Evolutionary conservation across 2,113 vertebrate genomes (phyloP), one percentile per base, ranked within the genome.

Genomic region (Ictalurus furcatus): DNA sequence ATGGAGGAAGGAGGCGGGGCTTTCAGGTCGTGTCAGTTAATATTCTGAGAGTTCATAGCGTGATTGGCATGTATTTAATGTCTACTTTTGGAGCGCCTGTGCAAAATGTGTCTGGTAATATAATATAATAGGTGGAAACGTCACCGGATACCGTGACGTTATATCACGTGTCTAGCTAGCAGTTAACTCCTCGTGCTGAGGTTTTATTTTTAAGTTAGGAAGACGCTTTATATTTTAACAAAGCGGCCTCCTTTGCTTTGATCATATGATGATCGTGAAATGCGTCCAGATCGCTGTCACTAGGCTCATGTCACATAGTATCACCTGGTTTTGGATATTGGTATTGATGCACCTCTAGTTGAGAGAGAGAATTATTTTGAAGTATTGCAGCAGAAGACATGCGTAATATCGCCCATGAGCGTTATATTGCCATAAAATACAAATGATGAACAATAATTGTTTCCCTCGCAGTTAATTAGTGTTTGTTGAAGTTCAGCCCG

Each of bases 401-500:
- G 21, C 19, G 9, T 65, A 25, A 37, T 14, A 0, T 54, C n/a
- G 14, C 48, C 76, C 30, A 2, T 44, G 61, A 82, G 61, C 9
- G n/a, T 52, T 54, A 28, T 6, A 30, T 44, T 44, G 19, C 13
- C 21, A 82, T 34, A 4, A 81, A 58, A 69, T n/a, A 21, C 58
- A 52, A 58, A 82, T 40, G 56, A 83, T 82, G 12, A 56, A 23
- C 61, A 67, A 23, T 59, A 40, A 87, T 88, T 30, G 65, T 78
- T 76, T 71, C 65, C 80, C 65, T 37, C 40, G 8, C 37, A 44
- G 61, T 84, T 80, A 80, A 82, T 90, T 89, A 13, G 71, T 83
- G 76, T 88, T 83, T 81, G 56, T 85, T 85, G 81, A 76, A 84
- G 82, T 86, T 90, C 40, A 16, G 44, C 48, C 4, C 21, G 28